Evolutionary conservation across 2,797 vertebrate species (phyloP).

Genomic region (Acanthis flammea): DNA sequence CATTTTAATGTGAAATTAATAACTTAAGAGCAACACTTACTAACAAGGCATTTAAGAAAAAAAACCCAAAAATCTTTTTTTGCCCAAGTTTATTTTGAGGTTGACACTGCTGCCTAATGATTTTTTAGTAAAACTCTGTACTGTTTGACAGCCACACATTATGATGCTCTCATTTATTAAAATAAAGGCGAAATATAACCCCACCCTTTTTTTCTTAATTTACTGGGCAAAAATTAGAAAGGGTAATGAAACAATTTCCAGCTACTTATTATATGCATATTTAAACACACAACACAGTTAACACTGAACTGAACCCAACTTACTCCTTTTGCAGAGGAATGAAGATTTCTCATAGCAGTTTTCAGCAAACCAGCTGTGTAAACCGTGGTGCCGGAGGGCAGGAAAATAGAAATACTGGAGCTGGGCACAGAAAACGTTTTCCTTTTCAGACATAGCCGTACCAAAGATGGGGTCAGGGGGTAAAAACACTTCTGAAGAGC

Average conservation of each 20-base stretch:
- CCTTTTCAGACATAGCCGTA: constrained; percentile 82
- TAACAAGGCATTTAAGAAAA: not conserved
- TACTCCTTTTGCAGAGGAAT: constrained; percentile 97
- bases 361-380: constrained; percentile 96
- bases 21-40: not conserved
- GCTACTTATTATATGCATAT: not conserved
- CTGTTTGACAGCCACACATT: not conserved
- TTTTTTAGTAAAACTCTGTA: not conserved
- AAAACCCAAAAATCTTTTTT: not conserved
- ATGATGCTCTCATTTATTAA: not conserved
- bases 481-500: constrained; percentile 91
- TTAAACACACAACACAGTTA: not conserved
- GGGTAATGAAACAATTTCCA: not conserved
- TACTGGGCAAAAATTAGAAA: not conserved
- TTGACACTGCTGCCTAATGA: not conserved
- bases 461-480: constrained; percentile 87
- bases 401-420: constrained; percentile 91
- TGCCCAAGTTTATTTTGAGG: not conserved
- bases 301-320: constrained; percentile 21
- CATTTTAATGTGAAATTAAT: not conserved
- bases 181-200: not conserved
- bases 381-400: constrained; percentile 87
- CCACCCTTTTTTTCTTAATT: not conserved
- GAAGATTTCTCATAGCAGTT: constrained; percentile 96
- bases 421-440: constrained; percentile 92